Conservation (phyloP, 2,888 invertebrate genomes). For the Cosmia pyralina region DNA sequence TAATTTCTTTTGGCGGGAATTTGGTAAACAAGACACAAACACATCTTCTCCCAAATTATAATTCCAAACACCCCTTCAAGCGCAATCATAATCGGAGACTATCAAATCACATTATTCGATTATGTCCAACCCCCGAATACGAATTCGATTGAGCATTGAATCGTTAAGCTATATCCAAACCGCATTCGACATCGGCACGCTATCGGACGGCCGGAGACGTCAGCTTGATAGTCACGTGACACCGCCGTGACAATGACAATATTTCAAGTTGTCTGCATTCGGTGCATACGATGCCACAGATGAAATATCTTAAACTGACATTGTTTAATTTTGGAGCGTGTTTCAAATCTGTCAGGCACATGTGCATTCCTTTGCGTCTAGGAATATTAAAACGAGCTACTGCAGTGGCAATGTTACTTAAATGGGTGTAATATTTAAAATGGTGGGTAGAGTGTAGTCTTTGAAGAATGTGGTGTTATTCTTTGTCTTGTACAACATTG, state of each 20-base stretch:
- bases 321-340: slow-evolving; percentile 67
- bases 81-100: slow-evolving; percentile 45
- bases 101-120: slow-evolving; percentile 54
- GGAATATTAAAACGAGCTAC: slow-evolving; percentile 52
- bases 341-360: slow-evolving; percentile 62
- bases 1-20: neutral
- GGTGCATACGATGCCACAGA: slow-evolving; percentile 41
- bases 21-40: slow-evolving; percentile 7
- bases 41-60: slow-evolving; percentile 4
- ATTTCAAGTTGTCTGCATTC: slow-evolving; percentile 65
- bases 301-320: slow-evolving; percentile 62
- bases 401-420: slow-evolving; percentile 34
- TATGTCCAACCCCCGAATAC: slow-evolving; percentile 49
- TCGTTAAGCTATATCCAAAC: slow-evolving; percentile 59
- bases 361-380: slow-evolving; percentile 49
- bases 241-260: slow-evolving; percentile 62
- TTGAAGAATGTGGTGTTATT: slow-evolving; percentile 11
- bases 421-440: slow-evolving; percentile 39
- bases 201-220: slow-evolving; percentile 51
- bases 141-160: slow-evolving; percentile 60
- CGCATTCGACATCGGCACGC: slow-evolving; percentile 57
- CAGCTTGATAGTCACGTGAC: slow-evolving; percentile 54
- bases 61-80: slow-evolving; percentile 32
- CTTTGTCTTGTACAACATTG: slow-evolving; percentile 2
- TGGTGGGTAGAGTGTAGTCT: slow-evolving; percentile 2